Conservation (phyloP, 2,113 vertebrate genomes). For the Ranitomeya imitator region DNA sequence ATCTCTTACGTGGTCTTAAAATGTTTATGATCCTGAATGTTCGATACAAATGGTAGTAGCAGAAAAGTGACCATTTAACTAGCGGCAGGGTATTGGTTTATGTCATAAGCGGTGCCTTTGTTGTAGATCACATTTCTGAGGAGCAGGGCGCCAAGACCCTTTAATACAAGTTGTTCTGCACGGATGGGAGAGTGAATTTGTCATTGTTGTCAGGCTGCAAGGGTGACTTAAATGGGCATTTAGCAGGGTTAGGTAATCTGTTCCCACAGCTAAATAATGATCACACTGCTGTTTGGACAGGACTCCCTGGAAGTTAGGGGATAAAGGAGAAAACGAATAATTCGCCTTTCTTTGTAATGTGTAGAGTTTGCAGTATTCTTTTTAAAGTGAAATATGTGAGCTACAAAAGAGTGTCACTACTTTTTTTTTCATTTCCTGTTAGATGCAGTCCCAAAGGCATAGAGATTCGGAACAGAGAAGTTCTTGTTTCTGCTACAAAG, state of each 20-base stretch:
- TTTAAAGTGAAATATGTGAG: slow-evolving; percentile 38
- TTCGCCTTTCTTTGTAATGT: slow-evolving; percentile 34
- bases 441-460: slow-evolving; percentile 45
- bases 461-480: slow-evolving; percentile 41
- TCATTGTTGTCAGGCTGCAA: slow-evolving; percentile 1
- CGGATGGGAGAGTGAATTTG: neutral
- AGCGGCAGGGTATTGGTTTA: neutral
- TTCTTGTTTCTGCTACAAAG: slow-evolving; percentile 54
- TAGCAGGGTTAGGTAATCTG: slow-evolving; percentile 30
- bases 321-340: slow-evolving; percentile 24
- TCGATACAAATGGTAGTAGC: neutral
- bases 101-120: neutral
- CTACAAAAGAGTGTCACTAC: slow-evolving; percentile 18
- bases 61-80: neutral
- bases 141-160: neutral
- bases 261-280: slow-evolving; percentile 37
- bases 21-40: neutral
- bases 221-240: neutral
- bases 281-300: slow-evolving; percentile 35
- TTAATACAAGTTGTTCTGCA: neutral
- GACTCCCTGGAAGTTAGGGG: slow-evolving; percentile 24
- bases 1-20: neutral
- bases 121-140: neutral
- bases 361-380: slow-evolving; percentile 27
- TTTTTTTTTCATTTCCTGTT: slow-evolving; percentile 45